Conservation (phyloP, 2,113 vertebrate species). For the Callocephalon fimbriatum region DNA sequence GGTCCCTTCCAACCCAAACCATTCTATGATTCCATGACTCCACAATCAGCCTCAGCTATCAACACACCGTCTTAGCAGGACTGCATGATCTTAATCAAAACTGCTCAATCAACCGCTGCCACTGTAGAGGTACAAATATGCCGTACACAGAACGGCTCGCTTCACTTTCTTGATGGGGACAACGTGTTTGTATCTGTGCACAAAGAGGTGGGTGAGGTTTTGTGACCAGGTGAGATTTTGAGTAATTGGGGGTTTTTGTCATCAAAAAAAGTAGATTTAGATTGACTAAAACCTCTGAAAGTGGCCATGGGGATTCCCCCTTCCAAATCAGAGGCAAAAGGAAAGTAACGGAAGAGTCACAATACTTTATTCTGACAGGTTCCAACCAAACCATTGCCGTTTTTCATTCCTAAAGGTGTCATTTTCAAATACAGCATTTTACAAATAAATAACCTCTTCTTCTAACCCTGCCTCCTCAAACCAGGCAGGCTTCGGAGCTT, state of each 20-base stretch:
- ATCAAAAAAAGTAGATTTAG: not conserved
- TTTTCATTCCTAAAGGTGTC: not conserved
- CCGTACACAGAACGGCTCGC: fast-evolving
- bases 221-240: not conserved
- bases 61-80: not conserved
- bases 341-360: not conserved
- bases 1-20: not conserved
- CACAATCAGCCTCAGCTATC: not conserved
- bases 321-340: not conserved
- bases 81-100: fast-evolving
- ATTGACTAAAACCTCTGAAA: not conserved
- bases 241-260: fast-evolving
- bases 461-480: not conserved
- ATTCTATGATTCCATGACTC: not conserved
- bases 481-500: not conserved
- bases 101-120: not conserved
- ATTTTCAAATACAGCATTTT: not conserved
- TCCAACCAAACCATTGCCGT: not conserved
- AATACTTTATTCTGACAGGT: not conserved
- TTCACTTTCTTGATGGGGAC: not conserved
- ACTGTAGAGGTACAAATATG: not conserved
- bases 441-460: not conserved
- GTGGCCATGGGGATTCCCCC: fast-evolving
- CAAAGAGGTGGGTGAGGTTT: not conserved
- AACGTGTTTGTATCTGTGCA: not conserved